These are phyloP conservation scores for Petrolisthes manimaculis DNA, from an alignment of 2,888 invertebrate genomes.

Conservation along the genomic window DNA sequence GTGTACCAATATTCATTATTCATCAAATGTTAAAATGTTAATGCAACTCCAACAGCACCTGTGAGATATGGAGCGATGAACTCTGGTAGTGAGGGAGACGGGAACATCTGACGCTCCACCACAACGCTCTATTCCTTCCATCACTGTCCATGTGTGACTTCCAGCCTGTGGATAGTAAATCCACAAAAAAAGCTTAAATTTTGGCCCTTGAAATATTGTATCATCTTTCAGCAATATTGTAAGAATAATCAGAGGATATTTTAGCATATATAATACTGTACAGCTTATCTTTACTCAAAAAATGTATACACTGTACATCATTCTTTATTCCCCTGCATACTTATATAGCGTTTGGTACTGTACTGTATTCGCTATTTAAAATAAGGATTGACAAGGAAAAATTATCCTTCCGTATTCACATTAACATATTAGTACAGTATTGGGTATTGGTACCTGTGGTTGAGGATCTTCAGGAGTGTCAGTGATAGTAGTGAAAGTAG, in stretches of 20 bases:
- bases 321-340: no score
- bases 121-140: slow-evolving; percentile 28
- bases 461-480: slow-evolving; percentile 8
- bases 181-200: neutral
- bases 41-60: neutral
- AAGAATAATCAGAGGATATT: no score
- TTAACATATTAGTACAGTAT: neutral
- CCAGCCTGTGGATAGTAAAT: neutral
- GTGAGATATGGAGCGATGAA: slow-evolving; percentile 21
- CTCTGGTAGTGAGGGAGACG: slow-evolving; percentile 7
- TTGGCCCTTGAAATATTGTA: neutral
- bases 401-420: neutral
- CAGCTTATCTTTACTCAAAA: no score
- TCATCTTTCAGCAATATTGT: no score
- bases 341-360: no score
- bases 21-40: no score
- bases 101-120: slow-evolving; percentile 23
- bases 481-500: slow-evolving; percentile 3
- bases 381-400: no score
- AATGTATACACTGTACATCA: no score
- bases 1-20: no score
- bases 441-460: slow-evolving; percentile 8
- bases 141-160: slow-evolving; percentile 2
- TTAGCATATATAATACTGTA: no score
- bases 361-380: no score